Conservation (phyloP, 1,140 invertebrate species). For the Marisa cornuarietis region DNA sequence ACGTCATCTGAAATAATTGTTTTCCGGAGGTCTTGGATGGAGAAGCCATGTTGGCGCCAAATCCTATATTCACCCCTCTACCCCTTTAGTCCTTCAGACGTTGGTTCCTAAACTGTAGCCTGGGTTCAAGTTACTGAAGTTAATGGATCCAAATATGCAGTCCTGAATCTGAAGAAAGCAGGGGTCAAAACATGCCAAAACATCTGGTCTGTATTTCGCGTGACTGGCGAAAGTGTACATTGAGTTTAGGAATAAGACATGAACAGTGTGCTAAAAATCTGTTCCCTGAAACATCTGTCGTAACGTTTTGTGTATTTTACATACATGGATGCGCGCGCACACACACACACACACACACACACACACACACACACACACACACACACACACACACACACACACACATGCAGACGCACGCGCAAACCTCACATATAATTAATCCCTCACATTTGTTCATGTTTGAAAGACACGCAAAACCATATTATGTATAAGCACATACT, state of each 20-base stretch:
- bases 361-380: not conserved
- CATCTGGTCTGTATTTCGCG: not conserved
- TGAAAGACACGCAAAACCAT: too few relatives aligned
- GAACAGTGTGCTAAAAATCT: not conserved
- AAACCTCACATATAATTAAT: not conserved
- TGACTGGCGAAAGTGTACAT: not conserved
- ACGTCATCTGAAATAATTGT: too few relatives aligned
- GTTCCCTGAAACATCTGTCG: not conserved
- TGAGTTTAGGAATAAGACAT: not conserved
- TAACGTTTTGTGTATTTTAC: not conserved
- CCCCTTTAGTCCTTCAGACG: too few relatives aligned
- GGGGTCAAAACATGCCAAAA: not conserved
- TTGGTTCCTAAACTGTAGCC: too few relatives aligned
- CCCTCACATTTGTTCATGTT: too few relatives aligned
- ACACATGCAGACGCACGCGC: not conserved
- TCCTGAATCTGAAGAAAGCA: too few relatives aligned
- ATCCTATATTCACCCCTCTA: too few relatives aligned
- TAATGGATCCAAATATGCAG: too few relatives aligned
- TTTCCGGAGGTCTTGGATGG: too few relatives aligned
- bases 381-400: not conserved
- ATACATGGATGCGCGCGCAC: not conserved
- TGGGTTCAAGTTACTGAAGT: too few relatives aligned
- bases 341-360: constrained; percentile 1
- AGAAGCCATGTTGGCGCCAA: too few relatives aligned
- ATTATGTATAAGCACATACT: not conserved